phyloP scores from a whole-genome alignment of 2,113 vertebrate genomes.

The Centropristis striata region DNA sequence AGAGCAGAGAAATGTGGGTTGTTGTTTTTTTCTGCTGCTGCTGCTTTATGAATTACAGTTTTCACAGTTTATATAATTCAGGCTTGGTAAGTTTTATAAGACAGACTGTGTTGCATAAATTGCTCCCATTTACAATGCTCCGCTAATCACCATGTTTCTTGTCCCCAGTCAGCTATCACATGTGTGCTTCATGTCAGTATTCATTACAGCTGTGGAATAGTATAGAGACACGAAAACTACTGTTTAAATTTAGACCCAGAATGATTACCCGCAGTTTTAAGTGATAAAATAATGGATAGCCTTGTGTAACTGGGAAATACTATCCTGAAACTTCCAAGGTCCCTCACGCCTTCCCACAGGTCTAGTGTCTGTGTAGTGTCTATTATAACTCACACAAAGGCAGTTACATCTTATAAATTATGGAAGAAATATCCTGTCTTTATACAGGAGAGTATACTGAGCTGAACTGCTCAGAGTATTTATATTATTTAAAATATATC shows the following conservation, averaged over 20 bases:
- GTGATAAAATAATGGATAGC: neutral
- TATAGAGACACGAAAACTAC: neutral
- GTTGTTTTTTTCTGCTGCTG: neutral
- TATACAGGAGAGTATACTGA: too few relatives aligned
- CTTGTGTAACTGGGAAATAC: neutral
- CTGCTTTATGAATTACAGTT: neutral
- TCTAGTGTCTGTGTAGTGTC: too few relatives aligned
- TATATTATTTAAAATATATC: too few relatives aligned
- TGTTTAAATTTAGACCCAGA: neutral
- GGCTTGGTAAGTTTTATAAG: neutral
- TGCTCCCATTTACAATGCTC: neutral
- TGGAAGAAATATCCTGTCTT: too few relatives aligned
- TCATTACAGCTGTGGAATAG: neutral
- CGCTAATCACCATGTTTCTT: neutral
- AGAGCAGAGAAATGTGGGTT: neutral
- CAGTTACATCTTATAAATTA: neutral
- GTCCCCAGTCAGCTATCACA: too few relatives aligned
- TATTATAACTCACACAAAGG: neutral
- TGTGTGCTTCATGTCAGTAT: too few relatives aligned
- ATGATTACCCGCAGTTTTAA: neutral
- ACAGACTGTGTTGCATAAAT: neutral
- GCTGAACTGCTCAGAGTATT: too few relatives aligned
- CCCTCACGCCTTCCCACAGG: neutral
- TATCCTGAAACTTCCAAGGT: neutral
- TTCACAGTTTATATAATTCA: neutral